phyloP scores from a whole-genome alignment of 2,113 vertebrate species.

The Strigops habroptila region DNA sequence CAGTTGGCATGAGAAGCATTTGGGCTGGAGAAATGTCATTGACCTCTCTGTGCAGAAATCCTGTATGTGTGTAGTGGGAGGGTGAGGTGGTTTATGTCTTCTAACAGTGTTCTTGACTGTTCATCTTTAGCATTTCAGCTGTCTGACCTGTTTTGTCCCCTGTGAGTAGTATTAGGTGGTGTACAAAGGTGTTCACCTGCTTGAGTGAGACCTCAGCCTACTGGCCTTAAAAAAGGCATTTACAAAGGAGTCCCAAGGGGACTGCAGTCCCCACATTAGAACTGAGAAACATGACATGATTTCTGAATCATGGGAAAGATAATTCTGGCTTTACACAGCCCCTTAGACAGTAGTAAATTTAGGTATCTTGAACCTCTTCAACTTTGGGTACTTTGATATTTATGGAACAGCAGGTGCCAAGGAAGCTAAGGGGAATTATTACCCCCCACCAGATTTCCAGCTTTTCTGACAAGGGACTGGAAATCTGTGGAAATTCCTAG shows the following conservation, averaged over 20 bases:
- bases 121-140: neutral
- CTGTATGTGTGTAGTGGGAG: neutral
- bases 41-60: neutral
- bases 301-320: accelerated
- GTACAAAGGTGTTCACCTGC: neutral
- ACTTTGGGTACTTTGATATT: neutral
- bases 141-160: neutral
- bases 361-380: neutral
- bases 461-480: neutral
- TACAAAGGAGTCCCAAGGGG: neutral
- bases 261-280: accelerated
- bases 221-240: neutral
- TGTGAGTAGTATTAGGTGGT: neutral
- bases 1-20: neutral
- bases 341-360: neutral
- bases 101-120: accelerated
- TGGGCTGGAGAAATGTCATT: neutral
- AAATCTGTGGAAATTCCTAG: neutral
- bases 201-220: neutral
- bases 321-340: neutral
- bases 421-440: neutral
- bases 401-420: neutral
- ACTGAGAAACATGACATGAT: accelerated
- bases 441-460: neutral
- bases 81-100: neutral